Evolutionary conservation across 2,113 vertebrate species (phyloP), one percentile per base, ranked within the genome.

Genomic region (Microcebus murinus): DNA sequence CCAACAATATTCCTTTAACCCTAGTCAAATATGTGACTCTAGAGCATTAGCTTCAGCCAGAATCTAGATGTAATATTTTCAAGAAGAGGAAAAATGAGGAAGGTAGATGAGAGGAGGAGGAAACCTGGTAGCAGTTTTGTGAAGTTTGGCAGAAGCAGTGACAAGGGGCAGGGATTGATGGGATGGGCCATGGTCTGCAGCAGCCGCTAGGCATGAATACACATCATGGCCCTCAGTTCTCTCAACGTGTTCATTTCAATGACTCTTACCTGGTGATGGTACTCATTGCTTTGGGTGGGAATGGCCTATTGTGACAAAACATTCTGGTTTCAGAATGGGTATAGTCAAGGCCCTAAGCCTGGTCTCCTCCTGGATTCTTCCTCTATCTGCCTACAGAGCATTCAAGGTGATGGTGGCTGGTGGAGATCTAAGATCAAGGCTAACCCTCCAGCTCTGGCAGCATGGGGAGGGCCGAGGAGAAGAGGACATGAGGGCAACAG

Each of bases 391-490:
- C 25, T 65, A 13, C 5, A 27, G 18, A 63, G 42, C 55, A 5
- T 34, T 27, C 8, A 6, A 11, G 6, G 0, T 2, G 7, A 9
- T 25, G 10, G 6, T 34, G 8, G 1, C 29, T 89, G 8, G 14
- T 3, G 4, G 31, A 50, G 48, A 76, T 36, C 6, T 55, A 13
- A 74, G 42, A 17, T 81, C 36, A 63, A 34, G 34, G 76, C 6
- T 36, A 57, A 68, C 10, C 12, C 15, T 71, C 67, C 2, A n/a
- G 31, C 36, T 70, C 27, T 6, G 55, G 70, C 20, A 29, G 29
- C 17, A 48, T 1, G 4, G 67, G 7, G 48, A 39, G 15, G 29
- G 29, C 11, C 17, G 9, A 31, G 4, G 42, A n/a, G 14, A 50
- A 23, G 45, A 34, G 50, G 23, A 39, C 10, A 13, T 10, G 61